A percentile compares a stretch with the other conserved stretches of the same genome.
These are phyloP conservation scores for Drosophila sp. DNA, from an alignment of 1,140 invertebrate genomes.

Conservation along the genomic window DNA sequence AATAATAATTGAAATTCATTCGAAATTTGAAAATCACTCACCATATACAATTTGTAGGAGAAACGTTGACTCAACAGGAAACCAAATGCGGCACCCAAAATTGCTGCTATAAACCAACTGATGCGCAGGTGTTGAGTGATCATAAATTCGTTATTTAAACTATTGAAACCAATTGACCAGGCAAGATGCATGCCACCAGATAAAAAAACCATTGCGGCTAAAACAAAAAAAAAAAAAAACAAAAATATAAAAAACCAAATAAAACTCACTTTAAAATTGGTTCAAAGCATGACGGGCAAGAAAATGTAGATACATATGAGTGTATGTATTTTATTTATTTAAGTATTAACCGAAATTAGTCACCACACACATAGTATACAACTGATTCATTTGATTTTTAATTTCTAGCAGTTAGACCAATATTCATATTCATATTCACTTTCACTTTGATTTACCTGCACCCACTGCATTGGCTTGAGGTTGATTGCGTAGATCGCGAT, in stretches of 20 bases:
- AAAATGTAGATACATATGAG: not conserved
- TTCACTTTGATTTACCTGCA: slow-evolving; percentile 35
- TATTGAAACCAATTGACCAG: slow-evolving; percentile 66
- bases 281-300: not conserved
- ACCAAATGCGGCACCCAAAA: slow-evolving; percentile 43
- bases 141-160: slow-evolving; percentile 22
- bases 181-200: slow-evolving; percentile 69
- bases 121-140: slow-evolving; percentile 46
- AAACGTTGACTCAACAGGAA: slow-evolving; percentile 24
- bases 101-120: slow-evolving; percentile 61
- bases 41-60: slow-evolving; percentile 55
- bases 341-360: not conserved
- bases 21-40: slow-evolving; percentile 11
- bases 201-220: slow-evolving; percentile 61
- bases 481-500: slow-evolving; percentile 59
- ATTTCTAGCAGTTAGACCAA: not conserved
- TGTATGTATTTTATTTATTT: not conserved
- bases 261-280: not conserved
- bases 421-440: not conserved
- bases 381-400: slow-evolving; percentile 1
- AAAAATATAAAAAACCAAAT: not conserved
- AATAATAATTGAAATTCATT: not conserved
- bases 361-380: not conserved
- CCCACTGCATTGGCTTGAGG: slow-evolving; percentile 66
- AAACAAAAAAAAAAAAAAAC: not conserved